Evolutionary conservation across 2,797 vertebrate species (phyloP).

Genomic region (Lateolabrax maculatus): DNA sequence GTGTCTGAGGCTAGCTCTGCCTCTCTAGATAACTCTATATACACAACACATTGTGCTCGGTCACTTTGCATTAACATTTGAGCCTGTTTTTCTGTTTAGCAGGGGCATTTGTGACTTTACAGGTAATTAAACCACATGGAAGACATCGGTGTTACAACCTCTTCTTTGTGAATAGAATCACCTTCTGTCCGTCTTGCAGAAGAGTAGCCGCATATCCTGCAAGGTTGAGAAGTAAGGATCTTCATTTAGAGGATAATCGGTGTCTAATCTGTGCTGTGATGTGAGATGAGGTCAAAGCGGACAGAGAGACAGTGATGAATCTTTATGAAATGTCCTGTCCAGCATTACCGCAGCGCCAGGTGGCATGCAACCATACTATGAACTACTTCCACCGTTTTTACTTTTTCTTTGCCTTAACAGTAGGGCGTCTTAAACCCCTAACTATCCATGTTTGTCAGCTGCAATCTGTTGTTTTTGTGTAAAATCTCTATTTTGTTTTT

Average conservation of each 20-base stretch:
- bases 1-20: slow-evolving; percentile 60
- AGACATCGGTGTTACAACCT: slow-evolving; percentile 35
- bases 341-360: slow-evolving; percentile 70
- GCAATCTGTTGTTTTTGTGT: slow-evolving; percentile 31
- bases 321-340: slow-evolving; percentile 83
- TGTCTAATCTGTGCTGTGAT: slow-evolving; percentile 83
- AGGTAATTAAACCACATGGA: slow-evolving; percentile 26
- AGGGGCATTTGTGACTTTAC: slow-evolving; percentile 2
- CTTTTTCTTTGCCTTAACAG: slow-evolving; percentile 23
- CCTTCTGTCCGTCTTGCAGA: slow-evolving; percentile 66
- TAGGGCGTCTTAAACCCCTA: neutral
- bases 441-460: slow-evolving; percentile 17
- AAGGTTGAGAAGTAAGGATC: slow-evolving; percentile 83
- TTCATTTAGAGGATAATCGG: slow-evolving; percentile 85
- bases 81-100: slow-evolving; percentile 32
- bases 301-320: slow-evolving; percentile 85
- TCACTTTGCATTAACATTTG: slow-evolving; percentile 43
- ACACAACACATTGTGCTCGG: slow-evolving; percentile 52
- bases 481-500: slow-evolving; percentile 29
- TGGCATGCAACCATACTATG: slow-evolving; percentile 53
- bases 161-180: slow-evolving; percentile 40
- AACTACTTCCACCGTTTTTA: slow-evolving; percentile 50
- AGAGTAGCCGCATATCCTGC: slow-evolving; percentile 73
- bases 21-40: slow-evolving; percentile 68
- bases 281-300: slow-evolving; percentile 86